A percentile compares a stretch with the other conserved stretches of the same genome.
Conservation (phyloP, 2,888 invertebrate genomes). For the Sesia apiformis region DNA sequence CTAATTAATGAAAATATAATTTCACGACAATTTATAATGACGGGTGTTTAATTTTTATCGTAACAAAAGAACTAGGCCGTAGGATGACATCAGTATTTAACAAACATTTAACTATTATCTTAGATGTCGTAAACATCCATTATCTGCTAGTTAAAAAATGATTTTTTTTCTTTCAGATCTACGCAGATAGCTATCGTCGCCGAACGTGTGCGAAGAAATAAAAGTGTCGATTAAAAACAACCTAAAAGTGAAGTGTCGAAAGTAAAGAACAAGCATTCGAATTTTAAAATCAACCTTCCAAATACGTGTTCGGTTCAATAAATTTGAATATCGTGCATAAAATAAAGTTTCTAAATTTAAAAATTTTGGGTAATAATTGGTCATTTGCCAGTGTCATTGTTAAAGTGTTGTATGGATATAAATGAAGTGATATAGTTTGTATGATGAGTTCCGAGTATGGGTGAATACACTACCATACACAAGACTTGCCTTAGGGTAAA, state of each 20-base stretch:
- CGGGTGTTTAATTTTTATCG: slow-evolving; percentile 1
- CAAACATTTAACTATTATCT: slow-evolving; percentile 10
- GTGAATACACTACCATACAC: slow-evolving; percentile 50
- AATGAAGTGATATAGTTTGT: slow-evolving; percentile 7
- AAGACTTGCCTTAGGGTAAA: slow-evolving; percentile 65
- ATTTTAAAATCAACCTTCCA: no score
- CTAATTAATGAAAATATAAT: slow-evolving; percentile 1
- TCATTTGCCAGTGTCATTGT: background rate
- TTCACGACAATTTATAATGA: slow-evolving; percentile 6
- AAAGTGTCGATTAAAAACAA: no score
- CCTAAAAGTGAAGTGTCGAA: no score
- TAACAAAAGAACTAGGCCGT: slow-evolving; percentile 5
- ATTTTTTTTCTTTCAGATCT: background rate
- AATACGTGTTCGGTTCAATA: no score
- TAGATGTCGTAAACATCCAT: background rate
- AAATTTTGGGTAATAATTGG: background rate
- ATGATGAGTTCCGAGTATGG: slow-evolving; percentile 66
- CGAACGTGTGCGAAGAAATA: background rate
- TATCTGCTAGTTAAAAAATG: background rate
- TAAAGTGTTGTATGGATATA: background rate
- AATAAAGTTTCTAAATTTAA: background rate
- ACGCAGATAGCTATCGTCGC: background rate
- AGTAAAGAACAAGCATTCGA: no score
- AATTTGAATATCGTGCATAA: background rate
- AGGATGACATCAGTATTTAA: slow-evolving; percentile 30